phyloP scores from a whole-genome alignment of 2,113 vertebrate genomes.

The Pogona vitticeps region DNA sequence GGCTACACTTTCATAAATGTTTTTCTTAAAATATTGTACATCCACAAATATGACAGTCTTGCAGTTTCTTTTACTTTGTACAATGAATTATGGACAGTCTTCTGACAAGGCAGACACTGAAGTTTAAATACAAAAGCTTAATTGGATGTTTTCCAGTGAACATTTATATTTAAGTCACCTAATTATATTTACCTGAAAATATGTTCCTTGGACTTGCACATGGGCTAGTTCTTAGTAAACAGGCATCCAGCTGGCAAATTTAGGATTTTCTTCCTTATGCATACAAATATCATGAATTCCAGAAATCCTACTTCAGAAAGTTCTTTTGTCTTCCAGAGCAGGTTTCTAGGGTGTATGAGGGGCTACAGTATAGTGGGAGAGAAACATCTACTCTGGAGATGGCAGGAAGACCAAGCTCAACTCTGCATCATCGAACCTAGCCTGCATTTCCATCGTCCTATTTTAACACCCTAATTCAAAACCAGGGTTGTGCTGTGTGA shows the following conservation, averaged over 20 bases:
- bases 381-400: no score
- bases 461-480: rapidly evolving
- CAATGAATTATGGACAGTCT: not conserved
- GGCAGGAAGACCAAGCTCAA: no score
- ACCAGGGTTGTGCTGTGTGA: not conserved
- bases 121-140: not conserved
- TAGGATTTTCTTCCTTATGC: no score
- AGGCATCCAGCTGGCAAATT: not conserved
- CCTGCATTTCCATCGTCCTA: not conserved
- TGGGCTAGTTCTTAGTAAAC: not conserved
- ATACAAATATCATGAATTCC: no score
- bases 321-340: no score
- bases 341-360: no score
- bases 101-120: not conserved
- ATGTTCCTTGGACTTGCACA: not conserved
- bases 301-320: no score
- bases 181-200: not conserved
- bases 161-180: not conserved
- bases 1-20: not conserved
- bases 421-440: no score
- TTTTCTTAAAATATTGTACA: not conserved
- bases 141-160: not conserved
- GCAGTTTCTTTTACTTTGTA: not conserved
- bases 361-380: no score
- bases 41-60: not conserved